Evolutionary conservation across 2,797 vertebrate genomes (phyloP).

Genomic region (Sarcoramphus papa): DNA sequence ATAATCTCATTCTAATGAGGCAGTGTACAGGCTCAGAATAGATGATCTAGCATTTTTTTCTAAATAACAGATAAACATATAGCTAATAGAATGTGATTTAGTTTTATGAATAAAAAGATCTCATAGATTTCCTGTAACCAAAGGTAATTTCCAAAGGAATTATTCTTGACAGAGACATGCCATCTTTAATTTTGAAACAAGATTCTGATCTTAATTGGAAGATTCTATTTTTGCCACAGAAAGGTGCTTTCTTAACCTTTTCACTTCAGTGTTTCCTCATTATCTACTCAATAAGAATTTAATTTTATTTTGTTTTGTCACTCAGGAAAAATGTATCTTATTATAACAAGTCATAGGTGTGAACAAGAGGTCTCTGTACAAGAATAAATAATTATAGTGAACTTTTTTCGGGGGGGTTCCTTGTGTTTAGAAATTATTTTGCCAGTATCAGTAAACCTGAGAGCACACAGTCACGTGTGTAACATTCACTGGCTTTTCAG

Average conservation of each 20-base stretch:
- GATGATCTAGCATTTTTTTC: not conserved
- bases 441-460: not conserved
- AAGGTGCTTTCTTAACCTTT: not conserved
- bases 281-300: not conserved
- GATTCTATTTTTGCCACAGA: not conserved
- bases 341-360: not conserved
- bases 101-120: not conserved
- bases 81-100: not conserved
- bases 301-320: not conserved
- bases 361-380: not conserved
- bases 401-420: not conserved
- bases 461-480: not conserved
- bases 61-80: slow-evolving; percentile 12
- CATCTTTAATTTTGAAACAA: slow-evolving; percentile 20
- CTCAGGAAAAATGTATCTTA: not conserved
- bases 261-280: not conserved
- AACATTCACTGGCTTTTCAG: not conserved
- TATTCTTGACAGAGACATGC: not conserved
- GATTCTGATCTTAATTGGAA: not conserved
- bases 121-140: not conserved
- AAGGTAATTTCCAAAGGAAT: slow-evolving; percentile 9
- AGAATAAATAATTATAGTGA: not conserved
- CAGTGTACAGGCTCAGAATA: not conserved
- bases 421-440: not conserved
- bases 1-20: slow-evolving; percentile 37